A percentile compares a stretch with the other conserved stretches of the same genome.
These are phyloP conservation scores for Drosophila setosimentum DNA, from an alignment of 2,888 invertebrate species.

Conservation along the genomic window DNA sequence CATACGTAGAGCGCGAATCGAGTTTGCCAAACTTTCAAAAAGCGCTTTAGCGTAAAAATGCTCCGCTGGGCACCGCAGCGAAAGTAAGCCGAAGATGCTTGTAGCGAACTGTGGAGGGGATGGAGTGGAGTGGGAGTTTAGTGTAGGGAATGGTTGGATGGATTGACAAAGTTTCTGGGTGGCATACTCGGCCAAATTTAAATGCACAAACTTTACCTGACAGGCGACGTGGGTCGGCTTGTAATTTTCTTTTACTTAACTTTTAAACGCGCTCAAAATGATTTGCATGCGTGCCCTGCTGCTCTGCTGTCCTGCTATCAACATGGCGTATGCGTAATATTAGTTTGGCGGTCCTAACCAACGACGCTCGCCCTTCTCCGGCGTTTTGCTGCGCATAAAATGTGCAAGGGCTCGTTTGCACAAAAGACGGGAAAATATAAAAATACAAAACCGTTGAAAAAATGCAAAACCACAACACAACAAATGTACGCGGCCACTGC, in stretches of 20 bases:
- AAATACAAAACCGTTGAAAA: conserved; percentile 13
- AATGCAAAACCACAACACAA: conserved; percentile 42
- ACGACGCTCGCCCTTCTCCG: neutral
- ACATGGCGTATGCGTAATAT: conserved; percentile 67
- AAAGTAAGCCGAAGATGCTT: conserved; percentile 27
- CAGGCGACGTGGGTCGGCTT: conserved; percentile 43
- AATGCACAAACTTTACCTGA: conserved; percentile 54
- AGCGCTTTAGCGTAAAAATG: conserved; percentile 73
- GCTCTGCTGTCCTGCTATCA: neutral
- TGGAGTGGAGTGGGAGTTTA: neutral
- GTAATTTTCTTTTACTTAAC: conserved; percentile 74
- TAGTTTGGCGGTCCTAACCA: conserved; percentile 41
- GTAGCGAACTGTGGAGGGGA: neutral
- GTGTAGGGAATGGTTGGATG: neutral
- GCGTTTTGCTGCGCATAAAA: conserved; percentile 17
- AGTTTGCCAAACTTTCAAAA: conserved; percentile 67
- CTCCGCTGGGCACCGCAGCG: conserved; percentile 56
- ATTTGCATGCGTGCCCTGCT: conserved; percentile 59
- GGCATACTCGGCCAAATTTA: conserved; percentile 60
- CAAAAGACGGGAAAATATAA: conserved; percentile 22
- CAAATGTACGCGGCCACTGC: conserved; percentile 23
- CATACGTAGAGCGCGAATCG: conserved; percentile 12
- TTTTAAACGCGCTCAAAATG: conserved; percentile 67
- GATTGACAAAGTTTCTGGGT: conserved; percentile 20
- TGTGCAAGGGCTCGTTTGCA: conserved; percentile 27